These are phyloP conservation scores for Drosophila quasianomalipes DNA, from an alignment of 2,888 invertebrate genomes.

Conservation along the genomic window DNA sequence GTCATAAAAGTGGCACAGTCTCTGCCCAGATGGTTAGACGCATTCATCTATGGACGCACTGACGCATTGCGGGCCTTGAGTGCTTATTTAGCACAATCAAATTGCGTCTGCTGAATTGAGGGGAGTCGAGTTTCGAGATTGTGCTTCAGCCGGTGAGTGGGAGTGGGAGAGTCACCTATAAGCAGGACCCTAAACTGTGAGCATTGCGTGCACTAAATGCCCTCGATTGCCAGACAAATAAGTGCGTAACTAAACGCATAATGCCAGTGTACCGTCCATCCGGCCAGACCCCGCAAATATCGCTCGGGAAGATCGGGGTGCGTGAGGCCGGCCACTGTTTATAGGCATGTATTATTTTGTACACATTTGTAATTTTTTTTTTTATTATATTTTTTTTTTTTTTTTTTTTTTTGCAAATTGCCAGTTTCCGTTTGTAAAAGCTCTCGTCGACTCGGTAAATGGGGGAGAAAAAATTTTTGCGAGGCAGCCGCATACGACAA, in stretches of 20 bases:
- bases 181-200: conserved; percentile 57
- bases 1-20: conserved; percentile 53
- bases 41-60: conserved; percentile 57
- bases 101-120: conserved; percentile 18
- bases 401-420: conserved; percentile 65
- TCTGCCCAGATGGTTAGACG: conserved; percentile 45
- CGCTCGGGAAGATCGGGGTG: conserved; percentile 24
- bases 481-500: conserved; percentile 37
- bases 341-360: conserved; percentile 17
- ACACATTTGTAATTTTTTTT: conserved; percentile 36
- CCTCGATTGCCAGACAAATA: conserved; percentile 40
- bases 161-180: conserved; percentile 8
- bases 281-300: not conserved
- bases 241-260: conserved; percentile 80
- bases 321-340: conserved; percentile 36
- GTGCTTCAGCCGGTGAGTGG: not conserved
- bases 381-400: not conserved
- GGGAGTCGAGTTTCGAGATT: not conserved
- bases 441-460: conserved; percentile 41
- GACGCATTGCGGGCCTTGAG: conserved; percentile 65
- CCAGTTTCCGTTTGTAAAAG: conserved; percentile 70
- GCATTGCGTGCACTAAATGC: conserved; percentile 72
- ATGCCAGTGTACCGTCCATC: conserved; percentile 57
- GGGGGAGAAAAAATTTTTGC: conserved; percentile 54
- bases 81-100: conserved; percentile 63